Conservation (phyloP, 2,113 vertebrate genomes). For the Ceyx melanurus region DNA sequence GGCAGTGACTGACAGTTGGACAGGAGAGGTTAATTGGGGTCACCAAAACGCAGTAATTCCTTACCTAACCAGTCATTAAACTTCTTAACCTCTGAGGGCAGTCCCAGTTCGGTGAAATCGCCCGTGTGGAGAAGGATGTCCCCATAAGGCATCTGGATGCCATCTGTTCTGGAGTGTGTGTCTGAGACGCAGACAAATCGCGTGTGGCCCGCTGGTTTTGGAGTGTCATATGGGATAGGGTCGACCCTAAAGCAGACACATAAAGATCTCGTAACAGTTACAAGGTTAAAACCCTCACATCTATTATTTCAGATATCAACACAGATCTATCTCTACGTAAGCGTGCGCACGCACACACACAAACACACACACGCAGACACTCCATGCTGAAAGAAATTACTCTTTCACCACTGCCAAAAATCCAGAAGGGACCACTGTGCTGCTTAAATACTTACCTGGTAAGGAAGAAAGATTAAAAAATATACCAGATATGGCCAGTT, state of each 20-base stretch:
- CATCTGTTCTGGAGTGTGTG: constrained; percentile 98
- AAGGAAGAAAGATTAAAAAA: not conserved
- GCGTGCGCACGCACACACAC: accelerated
- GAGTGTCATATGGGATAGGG: constrained; percentile 96
- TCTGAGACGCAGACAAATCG: constrained; percentile 97
- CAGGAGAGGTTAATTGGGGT: constrained; percentile 84
- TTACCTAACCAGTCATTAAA: constrained; percentile 99
- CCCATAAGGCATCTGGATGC: constrained; percentile 99
- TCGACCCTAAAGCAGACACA: constrained; percentile 92
- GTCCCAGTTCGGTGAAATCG: constrained; percentile 98
- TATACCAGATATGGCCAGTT: not conserved
- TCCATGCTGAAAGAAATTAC: not conserved
- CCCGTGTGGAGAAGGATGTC: constrained; percentile 98
- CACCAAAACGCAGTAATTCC: constrained; percentile 80
- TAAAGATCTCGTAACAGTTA: constrained; percentile 76
- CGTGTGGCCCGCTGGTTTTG: constrained; percentile 96
- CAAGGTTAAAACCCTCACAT: constrained; percentile 62
- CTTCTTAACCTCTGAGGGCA: constrained; percentile 99
- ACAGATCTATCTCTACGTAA: not conserved
- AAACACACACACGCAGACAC: not conserved
- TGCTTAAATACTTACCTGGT: constrained; percentile 43
- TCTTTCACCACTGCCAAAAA: not conserved
- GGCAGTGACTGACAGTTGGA: constrained; percentile 77
- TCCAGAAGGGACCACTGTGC: not conserved
- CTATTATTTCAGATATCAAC: constrained; percentile 37